Evolutionary conservation across 2,113 vertebrate genomes (phyloP), one percentile per base, ranked within the genome.

Genomic region (Esox niger): DNA sequence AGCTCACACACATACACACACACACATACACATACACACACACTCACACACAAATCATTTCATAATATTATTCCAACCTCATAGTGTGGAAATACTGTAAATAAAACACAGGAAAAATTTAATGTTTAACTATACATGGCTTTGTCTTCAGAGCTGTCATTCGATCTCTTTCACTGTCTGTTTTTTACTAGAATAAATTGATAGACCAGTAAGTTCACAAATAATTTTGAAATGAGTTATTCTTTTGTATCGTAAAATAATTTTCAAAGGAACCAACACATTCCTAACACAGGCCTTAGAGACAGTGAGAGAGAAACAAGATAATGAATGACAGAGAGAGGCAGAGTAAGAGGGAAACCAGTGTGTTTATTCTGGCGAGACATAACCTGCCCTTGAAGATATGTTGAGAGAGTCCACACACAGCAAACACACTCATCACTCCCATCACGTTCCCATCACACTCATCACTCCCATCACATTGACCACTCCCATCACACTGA

Each of bases 331-430:
- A 38, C 11, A 38, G 35, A 38, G 35, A 38, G 35, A 38, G 35
- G 11, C 5, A 2, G 9, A 1, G 6, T 26, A n/a, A 66, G 26
- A 56, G 54, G 30, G 56, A 31, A 27, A 21, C 55, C 25, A 26
- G 25, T 61, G 59, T 10, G n/a, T 6, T 23, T 33, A 31, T 35
- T 9, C 31, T 21, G 59, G 59, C 20, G 31, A 61, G 31, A 43
- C 57, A 52, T 31, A 26, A 52, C 21, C 33, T 26, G 60, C 78
- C 69, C 83, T 62, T 71, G 71, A 70, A 74, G 78, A 76, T 82
- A 68, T 55, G 64, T 59, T 67, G 72, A 49, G 70, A 2, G 26
- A 38, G 35, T 38, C 75, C 77, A 33, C 63, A 66, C 78, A 61
- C 58, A 73, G 35, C 71, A 68, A 25, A 23, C 30, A 32, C 58